Conservation (phyloP, 2,113 vertebrate genomes). For the Alces alces region DNA sequence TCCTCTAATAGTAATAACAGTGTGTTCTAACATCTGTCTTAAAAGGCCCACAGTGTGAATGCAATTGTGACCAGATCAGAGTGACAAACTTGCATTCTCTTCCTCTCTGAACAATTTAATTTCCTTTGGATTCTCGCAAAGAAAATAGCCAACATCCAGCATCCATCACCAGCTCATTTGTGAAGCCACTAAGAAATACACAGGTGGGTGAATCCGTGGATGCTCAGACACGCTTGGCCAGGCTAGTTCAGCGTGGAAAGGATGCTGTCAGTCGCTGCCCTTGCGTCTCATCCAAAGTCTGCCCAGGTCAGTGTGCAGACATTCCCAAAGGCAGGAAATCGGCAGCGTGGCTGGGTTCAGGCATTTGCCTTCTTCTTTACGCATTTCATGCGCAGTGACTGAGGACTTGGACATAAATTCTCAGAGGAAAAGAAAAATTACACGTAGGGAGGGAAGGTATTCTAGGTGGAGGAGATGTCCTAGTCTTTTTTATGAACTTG, state of each 20-base stretch:
- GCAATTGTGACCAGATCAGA: background rate
- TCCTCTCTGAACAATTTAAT: conserved; percentile 11
- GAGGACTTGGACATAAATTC: background rate
- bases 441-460: background rate
- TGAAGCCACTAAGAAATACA: background rate
- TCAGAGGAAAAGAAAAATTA: background rate
- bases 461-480: background rate
- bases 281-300: background rate
- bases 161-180: background rate
- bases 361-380: background rate
- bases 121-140: background rate
- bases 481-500: background rate
- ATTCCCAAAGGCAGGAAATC: background rate
- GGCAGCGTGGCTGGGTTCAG: background rate
- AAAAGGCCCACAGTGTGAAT: background rate
- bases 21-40: background rate
- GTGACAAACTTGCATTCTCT: background rate
- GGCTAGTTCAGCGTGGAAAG: background rate
- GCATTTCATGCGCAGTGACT: background rate
- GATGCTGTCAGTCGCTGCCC: background rate
- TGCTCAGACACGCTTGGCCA: background rate
- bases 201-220: background rate
- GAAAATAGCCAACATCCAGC: background rate
- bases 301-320: background rate
- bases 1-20: background rate